These are phyloP conservation scores for Jaculus jaculus DNA, from an alignment of 2,113 vertebrate species.

Conservation along the genomic window DNA sequence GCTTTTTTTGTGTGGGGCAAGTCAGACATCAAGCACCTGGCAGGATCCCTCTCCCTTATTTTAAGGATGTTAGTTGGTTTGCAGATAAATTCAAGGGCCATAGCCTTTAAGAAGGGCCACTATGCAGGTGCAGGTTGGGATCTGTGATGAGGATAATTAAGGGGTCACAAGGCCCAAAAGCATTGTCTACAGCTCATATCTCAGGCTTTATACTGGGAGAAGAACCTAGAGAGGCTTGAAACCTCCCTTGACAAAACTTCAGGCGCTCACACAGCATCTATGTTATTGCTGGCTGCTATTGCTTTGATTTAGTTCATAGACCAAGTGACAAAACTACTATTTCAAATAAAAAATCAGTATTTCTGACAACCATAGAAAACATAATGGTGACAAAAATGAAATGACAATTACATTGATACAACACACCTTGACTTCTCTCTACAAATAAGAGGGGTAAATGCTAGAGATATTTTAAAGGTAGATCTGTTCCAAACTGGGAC, in stretches of 20 bases:
- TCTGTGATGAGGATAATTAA: conserved; percentile 12
- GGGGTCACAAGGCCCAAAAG: background rate
- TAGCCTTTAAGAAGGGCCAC: background rate
- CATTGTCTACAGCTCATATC: background rate
- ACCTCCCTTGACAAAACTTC: background rate
- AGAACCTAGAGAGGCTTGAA: background rate
- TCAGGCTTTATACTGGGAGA: background rate
- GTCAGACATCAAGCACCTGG: background rate
- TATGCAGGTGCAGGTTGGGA: background rate
- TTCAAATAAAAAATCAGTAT: background rate
- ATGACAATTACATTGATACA: background rate
- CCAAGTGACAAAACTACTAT: background rate
- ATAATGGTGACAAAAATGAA: background rate
- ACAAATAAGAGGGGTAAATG: background rate
- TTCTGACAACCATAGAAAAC: conserved; percentile 46
- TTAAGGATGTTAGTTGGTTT: conserved; percentile 7
- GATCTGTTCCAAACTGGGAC: background rate
- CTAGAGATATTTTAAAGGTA: background rate
- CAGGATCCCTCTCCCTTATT: background rate
- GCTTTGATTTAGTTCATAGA: conserved; percentile 10
- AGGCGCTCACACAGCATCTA: background rate
- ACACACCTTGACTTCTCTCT: background rate
- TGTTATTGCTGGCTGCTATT: background rate
- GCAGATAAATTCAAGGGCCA: background rate
- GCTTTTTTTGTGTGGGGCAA: background rate